Evolutionary conservation across 1,140 invertebrate genomes (phyloP), one percentile per base, ranked within the genome.

Genomic region (Papilio glaucus): DNA sequence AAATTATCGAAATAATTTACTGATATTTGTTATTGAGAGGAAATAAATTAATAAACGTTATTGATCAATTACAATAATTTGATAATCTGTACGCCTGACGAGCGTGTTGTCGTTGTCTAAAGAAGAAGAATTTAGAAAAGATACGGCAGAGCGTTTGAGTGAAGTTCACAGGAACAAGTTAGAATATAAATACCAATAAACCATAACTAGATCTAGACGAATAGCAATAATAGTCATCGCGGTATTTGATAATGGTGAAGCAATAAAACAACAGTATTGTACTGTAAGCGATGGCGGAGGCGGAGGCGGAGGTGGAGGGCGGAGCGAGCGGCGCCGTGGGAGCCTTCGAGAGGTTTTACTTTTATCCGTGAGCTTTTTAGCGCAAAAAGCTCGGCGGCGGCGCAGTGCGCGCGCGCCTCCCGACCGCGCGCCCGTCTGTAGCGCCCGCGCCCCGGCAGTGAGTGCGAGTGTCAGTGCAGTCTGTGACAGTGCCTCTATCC

Each of bases 351-450:
- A 26, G 53, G 76, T 83, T 83, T 80, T 77, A 79, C 79, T 79
- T 82, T 80, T 79, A 76, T 77, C 78, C 71, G 53, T 74, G 76
- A 77, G 81, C 79, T 83, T 83, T 83, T 78, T 76, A 80, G 72
- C 81, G 81, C 78, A 85, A 85, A 85, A 85, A 78, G 78, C 80
- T 78, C 26, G 38, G 77, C 76, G 39, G 71, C 41, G 72, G 71
- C 73, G 77, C 78, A 84, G 83, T 89, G 81, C 77, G 83, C 85
- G 87, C 77, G 76, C 78, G 79, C 81, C 75, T 76, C 73, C 65
- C 85, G 81, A 73, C 75, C 65, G 75, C 77, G 74, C 77, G 77
- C 57, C 29, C 72, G 60, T 15, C 15, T 49, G n/a, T 45, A n/a
- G 29, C 53, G 68, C 37, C 41, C 70, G 62, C 49, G 53, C 53